Base-by-base conservation (phyloP, 2,888 invertebrate genomes). In the Ornithoptera alexandrae region DNA sequence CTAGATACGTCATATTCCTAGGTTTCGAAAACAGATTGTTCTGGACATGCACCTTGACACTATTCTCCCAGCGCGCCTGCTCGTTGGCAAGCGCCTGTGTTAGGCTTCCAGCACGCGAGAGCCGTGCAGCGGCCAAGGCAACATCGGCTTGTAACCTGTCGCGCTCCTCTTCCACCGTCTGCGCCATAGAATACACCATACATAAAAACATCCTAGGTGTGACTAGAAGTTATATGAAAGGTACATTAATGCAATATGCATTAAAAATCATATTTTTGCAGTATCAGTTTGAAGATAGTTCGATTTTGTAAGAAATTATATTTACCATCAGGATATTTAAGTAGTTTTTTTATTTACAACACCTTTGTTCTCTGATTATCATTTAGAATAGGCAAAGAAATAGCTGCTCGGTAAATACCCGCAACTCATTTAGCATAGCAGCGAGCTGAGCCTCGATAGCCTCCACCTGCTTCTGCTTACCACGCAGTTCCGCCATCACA, bases 41-140 rank as follows among this genome's bases (percentile, higher is more conserved):
- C 67, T 53, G 10, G 50, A 67, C 39, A 67, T 50, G 50, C 20
- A 95, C 96, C 86, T 90, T 87, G 42, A 97, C 96, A 63, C 94
- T 94, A 65, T 95, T 94, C 75, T 96, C 95, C 98, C 98, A 98
- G 68, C 97, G 94, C 2, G 95, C 91, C 86, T 97, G 96, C 84
- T 98, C 98, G 80, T 98, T 97, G 0, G 96, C 95, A 12, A 98
- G 89, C 0, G 98, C 98, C 46, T 97, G 95, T 12, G 97, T 98
- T 18, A 98, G 91, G 73, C 97, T 94, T 0, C 96, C 97, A 0
- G 98, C 97, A 69, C 98, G 94, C 72, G 94, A 94, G 22, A 98
- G 90, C 62, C 98, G 93, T 0, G 95, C 95, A 10, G 96, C 95
- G 0, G 97, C 97, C 62, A 97, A 84, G 75, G 95, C 95, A 72